Percentiles rank a stretch among this genome's conserved stretches.
These are phyloP conservation scores for Aplidium turbinatum DNA, from an alignment of 23 tunicate genomes.

Conservation along the genomic window DNA sequence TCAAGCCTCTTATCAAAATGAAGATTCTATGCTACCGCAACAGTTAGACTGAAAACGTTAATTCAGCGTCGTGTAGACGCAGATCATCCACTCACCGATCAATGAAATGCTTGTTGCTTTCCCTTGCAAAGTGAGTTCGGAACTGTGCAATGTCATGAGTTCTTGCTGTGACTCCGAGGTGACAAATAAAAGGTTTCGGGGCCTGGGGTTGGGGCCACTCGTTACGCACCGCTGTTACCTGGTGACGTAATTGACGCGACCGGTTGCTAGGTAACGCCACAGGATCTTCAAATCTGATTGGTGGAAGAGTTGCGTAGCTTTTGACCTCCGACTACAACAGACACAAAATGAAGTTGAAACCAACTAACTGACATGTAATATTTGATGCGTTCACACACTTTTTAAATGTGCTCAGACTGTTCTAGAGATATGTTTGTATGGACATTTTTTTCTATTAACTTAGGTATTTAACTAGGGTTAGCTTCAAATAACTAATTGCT, in stretches of 20 bases:
- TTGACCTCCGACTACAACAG: conserved; percentile 60
- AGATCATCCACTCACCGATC: too few relatives aligned
- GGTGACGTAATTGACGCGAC: conserved; percentile 55
- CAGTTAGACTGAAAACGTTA: too few relatives aligned
- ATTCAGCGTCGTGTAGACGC: too few relatives aligned
- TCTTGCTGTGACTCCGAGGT: conserved; percentile 83
- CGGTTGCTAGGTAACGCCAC: conserved; percentile 82
- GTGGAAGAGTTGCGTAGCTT: conserved; percentile 76
- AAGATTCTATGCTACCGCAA: too few relatives aligned
- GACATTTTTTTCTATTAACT: too few relatives aligned
- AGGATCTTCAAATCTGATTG: conserved; percentile 86
- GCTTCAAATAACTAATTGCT: too few relatives aligned
- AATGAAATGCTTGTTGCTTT: conserved; percentile 51
- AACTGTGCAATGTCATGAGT: conserved; percentile 87
- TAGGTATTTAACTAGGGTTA: too few relatives aligned
- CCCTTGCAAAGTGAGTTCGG: conserved; percentile 53
- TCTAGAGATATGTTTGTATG: too few relatives aligned
- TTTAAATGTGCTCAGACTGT: too few relatives aligned
- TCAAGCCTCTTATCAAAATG: too few relatives aligned
- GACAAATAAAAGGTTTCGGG: conserved; percentile 69
- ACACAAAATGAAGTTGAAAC: background rate
- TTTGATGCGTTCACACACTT: background rate
- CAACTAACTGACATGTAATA: background rate
- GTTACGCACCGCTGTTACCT: conserved; percentile 32
- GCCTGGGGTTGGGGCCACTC: conserved; percentile 78